phyloP scores from a whole-genome alignment of 1,140 invertebrate genomes.

The Drosophila cardini region DNA sequence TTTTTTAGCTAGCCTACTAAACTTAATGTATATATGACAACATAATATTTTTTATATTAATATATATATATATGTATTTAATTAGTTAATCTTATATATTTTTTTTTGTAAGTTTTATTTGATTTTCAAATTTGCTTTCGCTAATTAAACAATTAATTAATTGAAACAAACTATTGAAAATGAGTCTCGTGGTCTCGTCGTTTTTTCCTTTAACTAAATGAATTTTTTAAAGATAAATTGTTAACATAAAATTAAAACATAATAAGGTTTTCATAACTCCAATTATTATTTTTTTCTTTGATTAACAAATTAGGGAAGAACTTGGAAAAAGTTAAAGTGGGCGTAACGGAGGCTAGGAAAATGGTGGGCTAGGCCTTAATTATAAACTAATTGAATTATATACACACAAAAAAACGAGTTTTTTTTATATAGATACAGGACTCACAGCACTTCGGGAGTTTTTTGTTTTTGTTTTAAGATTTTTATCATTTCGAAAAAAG shows the following conservation, averaged over 20 bases:
- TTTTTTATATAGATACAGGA: constrained; percentile 57
- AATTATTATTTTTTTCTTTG: constrained; percentile 1
- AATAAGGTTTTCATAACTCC: constrained; percentile 16
- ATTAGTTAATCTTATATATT: constrained; percentile 25
- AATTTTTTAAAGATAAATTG: constrained; percentile 34
- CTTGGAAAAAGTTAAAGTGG: constrained; percentile 39
- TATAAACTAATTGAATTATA: constrained; percentile 40
- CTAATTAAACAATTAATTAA: constrained; percentile 60
- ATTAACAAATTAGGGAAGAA: constrained; percentile 70
- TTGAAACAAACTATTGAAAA: constrained; percentile 70
- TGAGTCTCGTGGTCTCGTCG: constrained; percentile 83
- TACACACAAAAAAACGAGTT: constrained; percentile 27
- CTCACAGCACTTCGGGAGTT: constrained; percentile 81
- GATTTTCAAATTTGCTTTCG: constrained; percentile 54
- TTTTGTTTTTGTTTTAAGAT: constrained; percentile 25
- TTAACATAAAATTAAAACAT: constrained; percentile 57
- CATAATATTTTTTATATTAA: constrained; percentile 57
- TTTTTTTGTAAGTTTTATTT: constrained; percentile 50
- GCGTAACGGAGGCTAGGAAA: constrained; percentile 6
- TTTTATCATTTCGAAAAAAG: constrained; percentile 58
- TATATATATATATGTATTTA: constrained; percentile 51
- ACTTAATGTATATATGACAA: constrained; percentile 79
- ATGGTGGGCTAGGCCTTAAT: constrained; percentile 63
- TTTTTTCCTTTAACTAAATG: constrained; percentile 32
- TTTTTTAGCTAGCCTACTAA: constrained; percentile 56